Evolutionary conservation across 2,888 invertebrate genomes (phyloP).

Genomic region (Standfussiana lucernea): DNA sequence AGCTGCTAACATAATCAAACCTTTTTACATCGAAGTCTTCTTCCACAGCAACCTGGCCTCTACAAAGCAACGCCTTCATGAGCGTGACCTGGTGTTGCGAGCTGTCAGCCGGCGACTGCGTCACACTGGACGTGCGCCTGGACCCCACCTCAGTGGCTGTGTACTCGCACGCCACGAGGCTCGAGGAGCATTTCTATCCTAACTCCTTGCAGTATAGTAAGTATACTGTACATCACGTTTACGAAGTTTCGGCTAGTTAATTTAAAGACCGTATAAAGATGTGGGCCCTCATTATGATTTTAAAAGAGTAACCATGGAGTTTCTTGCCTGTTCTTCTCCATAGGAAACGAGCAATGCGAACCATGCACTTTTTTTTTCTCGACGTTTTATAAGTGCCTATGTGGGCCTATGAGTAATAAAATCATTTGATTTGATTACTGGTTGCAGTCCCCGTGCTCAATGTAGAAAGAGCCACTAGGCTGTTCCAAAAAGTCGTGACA

Average conservation of each 20-base stretch:
- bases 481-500: neutral
- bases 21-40: neutral
- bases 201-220: slow-evolving; percentile 95
- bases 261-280: too few species aligned
- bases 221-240: too few species aligned
- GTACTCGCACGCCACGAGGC: slow-evolving; percentile 92
- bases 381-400: too few species aligned
- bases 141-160: slow-evolving; percentile 89
- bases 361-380: too few species aligned
- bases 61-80: slow-evolving; percentile 88
- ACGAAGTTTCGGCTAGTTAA: too few species aligned
- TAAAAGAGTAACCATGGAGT: too few species aligned
- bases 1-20: neutral
- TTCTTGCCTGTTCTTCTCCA: too few species aligned
- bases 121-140: slow-evolving; percentile 88
- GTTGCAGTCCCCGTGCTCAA: neutral
- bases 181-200: slow-evolving; percentile 96
- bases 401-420: too few species aligned
- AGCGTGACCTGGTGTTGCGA: slow-evolving; percentile 81
- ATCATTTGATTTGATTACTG: too few species aligned
- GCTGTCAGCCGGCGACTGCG: slow-evolving; percentile 74
- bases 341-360: too few species aligned
- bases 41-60: slow-evolving; percentile 78
- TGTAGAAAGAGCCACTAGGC: neutral
- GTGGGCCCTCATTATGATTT: too few species aligned